These are phyloP conservation scores for Python bivittatus DNA, from an alignment of 2,113 vertebrate genomes.

Conservation along the genomic window DNA sequence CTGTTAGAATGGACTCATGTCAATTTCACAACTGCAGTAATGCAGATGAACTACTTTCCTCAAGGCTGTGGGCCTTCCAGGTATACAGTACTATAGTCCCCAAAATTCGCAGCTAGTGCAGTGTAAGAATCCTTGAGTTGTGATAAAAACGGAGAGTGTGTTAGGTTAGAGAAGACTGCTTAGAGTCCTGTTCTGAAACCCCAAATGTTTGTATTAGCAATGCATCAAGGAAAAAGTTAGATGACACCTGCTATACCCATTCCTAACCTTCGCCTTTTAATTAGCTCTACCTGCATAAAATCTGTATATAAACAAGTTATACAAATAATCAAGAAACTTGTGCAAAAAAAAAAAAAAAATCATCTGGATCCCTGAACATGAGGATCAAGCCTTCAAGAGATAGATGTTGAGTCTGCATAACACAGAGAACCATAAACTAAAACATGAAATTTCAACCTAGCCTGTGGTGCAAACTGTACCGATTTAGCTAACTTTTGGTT, in stretches of 20 bases:
- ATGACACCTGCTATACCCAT: not conserved
- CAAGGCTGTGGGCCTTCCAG: not conserved
- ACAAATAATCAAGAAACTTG: not conserved
- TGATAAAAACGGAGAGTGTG: not conserved
- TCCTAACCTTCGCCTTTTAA: not conserved
- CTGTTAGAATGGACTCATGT: not conserved
- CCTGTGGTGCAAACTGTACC: too few relatives aligned
- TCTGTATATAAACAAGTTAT: not conserved
- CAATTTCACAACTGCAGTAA: not conserved
- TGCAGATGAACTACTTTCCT: not conserved
- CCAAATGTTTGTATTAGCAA: not conserved
- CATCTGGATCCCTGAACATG: not conserved
- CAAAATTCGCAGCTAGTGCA: not conserved
- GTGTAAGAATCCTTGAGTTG: not conserved
- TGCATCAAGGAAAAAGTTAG: not conserved
- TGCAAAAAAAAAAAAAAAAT: not conserved
- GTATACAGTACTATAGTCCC: not conserved
- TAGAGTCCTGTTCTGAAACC: not conserved
- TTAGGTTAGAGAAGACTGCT: not conserved
- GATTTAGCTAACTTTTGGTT: too few relatives aligned
- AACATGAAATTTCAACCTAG: too few relatives aligned
- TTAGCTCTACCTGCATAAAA: not conserved
- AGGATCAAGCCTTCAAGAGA: not conserved
- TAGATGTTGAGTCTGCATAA: not conserved
- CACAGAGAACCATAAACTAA: too few relatives aligned